A percentile compares a stretch with the other conserved stretches of the same genome.
These are phyloP conservation scores for Pollenia amentaria DNA, from an alignment of 2,888 invertebrate species.

Conservation along the genomic window DNA sequence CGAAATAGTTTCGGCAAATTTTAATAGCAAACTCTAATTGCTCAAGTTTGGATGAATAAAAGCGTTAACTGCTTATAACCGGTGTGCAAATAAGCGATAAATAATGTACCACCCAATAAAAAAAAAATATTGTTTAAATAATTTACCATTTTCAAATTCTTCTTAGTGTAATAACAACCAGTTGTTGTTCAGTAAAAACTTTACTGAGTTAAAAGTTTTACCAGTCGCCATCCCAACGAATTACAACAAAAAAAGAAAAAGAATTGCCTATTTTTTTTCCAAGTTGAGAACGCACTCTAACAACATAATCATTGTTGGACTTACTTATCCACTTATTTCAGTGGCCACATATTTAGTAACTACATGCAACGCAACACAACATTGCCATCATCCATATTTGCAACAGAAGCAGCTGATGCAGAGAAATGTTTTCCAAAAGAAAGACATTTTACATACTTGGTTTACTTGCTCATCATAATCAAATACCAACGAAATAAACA, in stretches of 20 bases:
- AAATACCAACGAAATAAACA: conserved; percentile 39
- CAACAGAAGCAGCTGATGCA: background rate
- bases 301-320: background rate
- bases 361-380: background rate
- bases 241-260: background rate
- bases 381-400: background rate
- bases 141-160: background rate
- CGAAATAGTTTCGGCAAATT: too few relatives aligned
- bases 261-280: conserved; percentile 12
- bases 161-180: background rate
- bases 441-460: conserved; percentile 19
- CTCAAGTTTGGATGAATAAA: too few relatives aligned
- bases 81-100: too few relatives aligned
- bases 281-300: background rate
- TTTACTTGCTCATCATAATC: conserved; percentile 17
- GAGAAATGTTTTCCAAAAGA: background rate
- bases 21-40: too few relatives aligned
- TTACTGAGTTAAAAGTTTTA: background rate
- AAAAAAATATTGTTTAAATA: too few relatives aligned
- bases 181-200: background rate
- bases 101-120: too few relatives aligned
- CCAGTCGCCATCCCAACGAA: background rate
- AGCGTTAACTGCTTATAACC: too few relatives aligned
- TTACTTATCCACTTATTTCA: background rate
- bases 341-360: background rate